Evolutionary conservation across 2,113 vertebrate species (phyloP), one percentile per base, ranked within the genome.

Genomic region (Murina feae): DNA sequence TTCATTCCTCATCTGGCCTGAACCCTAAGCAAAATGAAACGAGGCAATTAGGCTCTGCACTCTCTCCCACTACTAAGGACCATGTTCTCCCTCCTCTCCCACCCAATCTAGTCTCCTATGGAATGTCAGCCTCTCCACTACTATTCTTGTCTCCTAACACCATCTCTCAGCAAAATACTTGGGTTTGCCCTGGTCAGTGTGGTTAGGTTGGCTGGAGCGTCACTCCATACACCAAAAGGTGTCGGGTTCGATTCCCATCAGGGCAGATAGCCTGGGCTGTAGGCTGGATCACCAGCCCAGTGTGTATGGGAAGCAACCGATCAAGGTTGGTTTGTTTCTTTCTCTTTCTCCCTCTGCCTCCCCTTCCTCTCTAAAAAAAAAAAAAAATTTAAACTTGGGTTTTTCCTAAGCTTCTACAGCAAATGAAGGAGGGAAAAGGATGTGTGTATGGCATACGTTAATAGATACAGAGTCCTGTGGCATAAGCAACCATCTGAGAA

Each of bases 161-260:
- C 58, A 66, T 42, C 47, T 65, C 68, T 66, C 32, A 83, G 86
- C 69, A 96, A 95, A 95, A 94, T n/a, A 86, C 11, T 2, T 78
- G 60, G 47, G 16, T 74, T 79, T 18, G 14, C 14, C 32, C 32
- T 66, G 63, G 63, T 30, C 63, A 66, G 3, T 6, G 32, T 66
- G 63, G 14, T 32, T 66, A 16, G 30, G 30, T 32, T 65, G 63
- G 30, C 30, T 65, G 30, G 30, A 66, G 63, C 14, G 32, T 66
- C 32, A 17, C 18, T 14, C 63, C 63, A 17, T n/a, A n/a, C 30
- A 66, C 32, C 63, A 66, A 17, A 66, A 66, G 32, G 63, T 66
- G 32, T 8, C 32, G 6, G 30, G 14, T 66, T 66, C 32, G 6
- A 66, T 66, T n/a, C 30, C 63, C 12, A 5, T 65, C 58, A 28